Evolutionary conservation across 2,797 vertebrate genomes (phyloP).

Genomic region (Eospalax fontanierii): DNA sequence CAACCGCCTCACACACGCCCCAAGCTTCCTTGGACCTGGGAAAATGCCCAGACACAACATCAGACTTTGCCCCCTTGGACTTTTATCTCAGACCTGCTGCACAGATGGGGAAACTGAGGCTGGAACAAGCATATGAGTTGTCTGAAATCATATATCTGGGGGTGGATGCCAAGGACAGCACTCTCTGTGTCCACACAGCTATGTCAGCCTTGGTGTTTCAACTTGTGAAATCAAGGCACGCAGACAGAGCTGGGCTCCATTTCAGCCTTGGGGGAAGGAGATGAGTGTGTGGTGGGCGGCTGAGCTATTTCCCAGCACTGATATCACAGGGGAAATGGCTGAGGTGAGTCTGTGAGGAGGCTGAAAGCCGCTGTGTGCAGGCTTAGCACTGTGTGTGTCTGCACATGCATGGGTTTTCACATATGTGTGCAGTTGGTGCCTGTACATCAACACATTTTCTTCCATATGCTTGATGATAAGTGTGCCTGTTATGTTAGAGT

Average conservation of each 20-base stretch:
- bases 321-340: conserved; percentile 4
- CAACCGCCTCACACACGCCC: rapidly evolving
- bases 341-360: background rate
- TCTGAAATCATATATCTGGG: background rate
- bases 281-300: rapidly evolving
- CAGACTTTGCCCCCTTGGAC: background rate
- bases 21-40: background rate
- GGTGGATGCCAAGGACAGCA: background rate
- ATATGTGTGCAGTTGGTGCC: background rate
- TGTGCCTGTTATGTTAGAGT: background rate
- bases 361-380: background rate
- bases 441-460: rapidly evolving
- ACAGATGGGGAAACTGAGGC: background rate
- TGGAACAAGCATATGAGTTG: background rate
- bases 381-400: background rate
- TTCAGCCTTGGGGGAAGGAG: rapidly evolving
- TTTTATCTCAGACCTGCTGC: background rate
- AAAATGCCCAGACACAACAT: background rate
- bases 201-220: background rate
- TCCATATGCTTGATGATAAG: background rate
- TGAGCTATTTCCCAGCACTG: conserved; percentile 46
- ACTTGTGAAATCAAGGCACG: background rate
- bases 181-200: background rate
- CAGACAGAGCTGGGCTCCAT: background rate
- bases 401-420: background rate